Percentiles rank a stretch among this genome's conserved stretches.
Conservation (phyloP, 2,797 vertebrate species). For the Gila robusta region DNA sequence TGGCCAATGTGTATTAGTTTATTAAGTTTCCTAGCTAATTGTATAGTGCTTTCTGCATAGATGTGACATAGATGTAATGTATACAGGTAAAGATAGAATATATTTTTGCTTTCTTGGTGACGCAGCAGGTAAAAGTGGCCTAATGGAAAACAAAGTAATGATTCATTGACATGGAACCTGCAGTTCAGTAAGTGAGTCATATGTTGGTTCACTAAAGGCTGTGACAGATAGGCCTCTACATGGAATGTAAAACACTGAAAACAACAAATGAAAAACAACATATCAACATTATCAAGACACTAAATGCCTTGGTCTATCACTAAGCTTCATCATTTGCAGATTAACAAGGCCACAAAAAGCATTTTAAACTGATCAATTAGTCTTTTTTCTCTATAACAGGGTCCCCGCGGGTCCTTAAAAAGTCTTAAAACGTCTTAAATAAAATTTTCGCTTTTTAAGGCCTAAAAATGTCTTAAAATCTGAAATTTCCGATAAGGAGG, state of each 20-base stretch:
- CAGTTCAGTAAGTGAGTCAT: not conserved
- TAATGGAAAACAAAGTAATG: not conserved
- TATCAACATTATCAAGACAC: not conserved
- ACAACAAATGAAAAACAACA: not conserved
- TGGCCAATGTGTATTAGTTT: not conserved
- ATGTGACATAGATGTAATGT: not conserved
- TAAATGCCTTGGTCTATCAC: not conserved
- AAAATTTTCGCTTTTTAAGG: no score
- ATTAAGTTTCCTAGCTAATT: not conserved
- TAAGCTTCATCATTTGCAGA: no score
- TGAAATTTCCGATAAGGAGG: no score
- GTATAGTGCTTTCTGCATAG: not conserved
- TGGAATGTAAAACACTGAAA: not conserved
- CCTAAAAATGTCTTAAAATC: no score
- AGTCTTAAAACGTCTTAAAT: no score
- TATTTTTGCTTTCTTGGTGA: not conserved
- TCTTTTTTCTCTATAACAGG: not conserved
- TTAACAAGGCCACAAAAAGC: not conserved
- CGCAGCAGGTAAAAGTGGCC: not conserved
- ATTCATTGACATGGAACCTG: not conserved
- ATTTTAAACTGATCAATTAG: not conserved
- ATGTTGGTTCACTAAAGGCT: not conserved
- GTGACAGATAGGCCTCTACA: not conserved
- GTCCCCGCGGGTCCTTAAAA: no score
- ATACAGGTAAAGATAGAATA: not conserved